Percentiles rank a stretch among this genome's conserved stretches.
phyloP scores from a whole-genome alignment of 2,888 invertebrate genomes.

The Prosopocoilus inquinatus region DNA sequence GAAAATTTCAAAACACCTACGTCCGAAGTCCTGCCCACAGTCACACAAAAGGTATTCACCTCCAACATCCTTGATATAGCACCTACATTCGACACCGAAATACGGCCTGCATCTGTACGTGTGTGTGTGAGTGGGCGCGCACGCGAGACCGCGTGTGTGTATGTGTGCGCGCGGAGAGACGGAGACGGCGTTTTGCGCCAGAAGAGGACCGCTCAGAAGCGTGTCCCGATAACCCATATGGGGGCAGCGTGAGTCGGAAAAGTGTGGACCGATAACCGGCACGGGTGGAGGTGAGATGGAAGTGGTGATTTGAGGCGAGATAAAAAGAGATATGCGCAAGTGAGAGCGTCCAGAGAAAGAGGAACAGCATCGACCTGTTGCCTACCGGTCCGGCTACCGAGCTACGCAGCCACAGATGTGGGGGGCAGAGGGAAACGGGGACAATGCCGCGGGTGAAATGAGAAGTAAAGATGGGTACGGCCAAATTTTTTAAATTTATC shows the following conservation, averaged over 20 bases:
- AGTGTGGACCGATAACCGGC: slow-evolving; percentile 5
- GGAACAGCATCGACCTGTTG: slow-evolving; percentile 59
- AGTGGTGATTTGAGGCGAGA: slow-evolving; percentile 14
- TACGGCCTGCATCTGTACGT: slow-evolving; percentile 17
- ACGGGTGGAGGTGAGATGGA: slow-evolving; percentile 16
- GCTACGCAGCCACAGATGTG: slow-evolving; percentile 49
- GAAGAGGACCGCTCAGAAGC: slow-evolving; percentile 2
- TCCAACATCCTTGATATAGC: slow-evolving; percentile 41
- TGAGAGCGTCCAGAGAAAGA: slow-evolving; percentile 40
- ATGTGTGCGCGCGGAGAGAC: not conserved
- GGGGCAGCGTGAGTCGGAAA: slow-evolving; percentile 8
- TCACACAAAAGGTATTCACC: slow-evolving; percentile 38
- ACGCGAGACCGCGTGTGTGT: not conserved
- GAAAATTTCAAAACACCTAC: slow-evolving; percentile 30
- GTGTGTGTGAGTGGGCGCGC: not conserved
- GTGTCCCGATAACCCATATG: not conserved
- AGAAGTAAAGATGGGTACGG: slow-evolving; percentile 39
- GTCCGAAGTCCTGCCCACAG: slow-evolving; percentile 23
- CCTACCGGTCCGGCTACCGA: slow-evolving; percentile 61
- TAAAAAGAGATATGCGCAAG: slow-evolving; percentile 21
- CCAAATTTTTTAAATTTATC: slow-evolving; percentile 29
- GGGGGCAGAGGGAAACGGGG: slow-evolving; percentile 35
- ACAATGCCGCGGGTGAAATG: slow-evolving; percentile 54
- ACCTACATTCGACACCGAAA: slow-evolving; percentile 40
- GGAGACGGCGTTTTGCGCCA: not conserved